Percentiles rank a stretch among this genome's conserved stretches.
These are phyloP conservation scores for Sardinella longiceps DNA, from an alignment of 2,797 vertebrate genomes.

Conservation along the genomic window DNA sequence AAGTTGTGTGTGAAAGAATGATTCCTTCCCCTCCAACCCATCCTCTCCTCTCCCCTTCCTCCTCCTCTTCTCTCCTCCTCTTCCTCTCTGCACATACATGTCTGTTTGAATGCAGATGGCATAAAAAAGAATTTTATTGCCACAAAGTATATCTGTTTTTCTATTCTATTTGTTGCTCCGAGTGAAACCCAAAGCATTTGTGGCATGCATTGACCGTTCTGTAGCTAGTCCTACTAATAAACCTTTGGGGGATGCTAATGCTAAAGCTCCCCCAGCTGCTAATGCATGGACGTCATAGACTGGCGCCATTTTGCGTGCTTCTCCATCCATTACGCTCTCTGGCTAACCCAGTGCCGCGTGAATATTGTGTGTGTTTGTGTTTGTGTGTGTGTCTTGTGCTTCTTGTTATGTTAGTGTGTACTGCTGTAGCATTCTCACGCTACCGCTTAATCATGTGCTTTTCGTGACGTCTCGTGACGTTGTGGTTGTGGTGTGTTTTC, in stretches of 20 bases:
- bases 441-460: conserved; percentile 67
- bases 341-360: conserved; percentile 72
- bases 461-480: conserved; percentile 67
- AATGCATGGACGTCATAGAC: conserved; percentile 82
- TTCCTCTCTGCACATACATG: conserved; percentile 77
- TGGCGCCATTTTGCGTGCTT: conserved; percentile 79
- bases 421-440: conserved; percentile 19
- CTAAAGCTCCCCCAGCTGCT: conserved; percentile 72
- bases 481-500: conserved; percentile 63
- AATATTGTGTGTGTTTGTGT: conserved; percentile 52
- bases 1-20: conserved; percentile 93
- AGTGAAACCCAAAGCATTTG: conserved; percentile 75
- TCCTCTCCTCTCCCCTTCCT: conserved; percentile 32
- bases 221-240: conserved; percentile 73
- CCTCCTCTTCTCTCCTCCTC: conserved; percentile 62
- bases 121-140: conserved; percentile 99
- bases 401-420: conserved; percentile 51
- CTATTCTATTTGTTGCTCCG: conserved; percentile 83
- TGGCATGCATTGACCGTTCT: conserved; percentile 87
- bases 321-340: conserved; percentile 75
- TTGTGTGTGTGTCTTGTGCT: neutral
- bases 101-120: conserved; percentile 90
- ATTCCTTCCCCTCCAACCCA: conserved; percentile 57
- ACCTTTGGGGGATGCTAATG: conserved; percentile 49
- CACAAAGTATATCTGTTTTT: conserved; percentile 91